phyloP scores from a whole-genome alignment of 2,113 vertebrate species.

The Suricata suricatta region DNA sequence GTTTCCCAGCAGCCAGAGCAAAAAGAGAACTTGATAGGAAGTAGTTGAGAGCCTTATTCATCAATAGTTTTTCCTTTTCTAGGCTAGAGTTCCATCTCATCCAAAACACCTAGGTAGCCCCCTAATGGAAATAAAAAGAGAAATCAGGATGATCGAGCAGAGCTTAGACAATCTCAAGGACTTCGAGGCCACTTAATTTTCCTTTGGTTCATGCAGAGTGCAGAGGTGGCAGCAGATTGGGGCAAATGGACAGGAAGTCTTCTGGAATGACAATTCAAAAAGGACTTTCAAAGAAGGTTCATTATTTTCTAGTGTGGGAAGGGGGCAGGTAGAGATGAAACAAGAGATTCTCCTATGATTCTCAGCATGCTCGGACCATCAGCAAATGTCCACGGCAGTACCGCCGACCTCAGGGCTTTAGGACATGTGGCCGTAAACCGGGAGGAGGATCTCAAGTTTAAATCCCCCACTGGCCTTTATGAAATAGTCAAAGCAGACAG shows the following conservation, averaged over 20 bases:
- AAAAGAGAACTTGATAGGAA: not conserved
- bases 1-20: not conserved
- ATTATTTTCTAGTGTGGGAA: not conserved
- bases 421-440: not conserved
- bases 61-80: not conserved
- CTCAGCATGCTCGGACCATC: not conserved
- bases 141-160: not conserved
- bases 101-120: not conserved
- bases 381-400: not conserved
- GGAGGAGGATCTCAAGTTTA: not conserved
- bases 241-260: not conserved
- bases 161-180: not conserved
- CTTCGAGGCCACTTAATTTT: not conserved
- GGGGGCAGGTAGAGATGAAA: not conserved
- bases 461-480: not conserved
- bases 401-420: not conserved
- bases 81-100: not conserved
- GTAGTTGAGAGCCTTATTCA: not conserved
- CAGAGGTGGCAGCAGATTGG: not conserved
- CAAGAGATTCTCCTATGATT: not conserved
- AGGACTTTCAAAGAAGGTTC: not conserved
- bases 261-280: not conserved
- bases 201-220: not conserved
- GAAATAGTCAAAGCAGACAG: not conserved
- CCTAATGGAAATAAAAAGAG: not conserved